phyloP scores from a whole-genome alignment of 1,140 invertebrate species.

The Drosophila lini region DNA sequence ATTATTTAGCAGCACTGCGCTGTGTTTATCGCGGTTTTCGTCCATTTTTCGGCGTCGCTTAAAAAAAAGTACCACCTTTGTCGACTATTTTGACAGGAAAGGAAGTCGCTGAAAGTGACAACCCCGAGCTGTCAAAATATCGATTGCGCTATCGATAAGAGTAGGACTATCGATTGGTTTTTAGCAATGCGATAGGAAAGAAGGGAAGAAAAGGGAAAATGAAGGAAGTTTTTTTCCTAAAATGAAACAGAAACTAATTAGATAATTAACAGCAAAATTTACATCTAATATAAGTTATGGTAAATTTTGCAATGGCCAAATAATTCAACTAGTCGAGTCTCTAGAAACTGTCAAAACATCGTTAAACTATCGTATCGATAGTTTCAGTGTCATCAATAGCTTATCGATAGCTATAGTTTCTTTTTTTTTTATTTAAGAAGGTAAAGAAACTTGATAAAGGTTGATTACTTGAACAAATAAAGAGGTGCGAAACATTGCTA shows the following conservation, averaged over 20 bases:
- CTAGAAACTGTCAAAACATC: background rate
- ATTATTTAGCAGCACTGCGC: constrained; percentile 51
- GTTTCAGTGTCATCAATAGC: background rate
- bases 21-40: constrained; percentile 45
- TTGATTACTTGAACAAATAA: too few relatives aligned
- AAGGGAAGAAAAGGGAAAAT: too few relatives aligned
- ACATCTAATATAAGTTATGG: too few relatives aligned
- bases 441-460: too few relatives aligned
- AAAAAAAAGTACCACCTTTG: constrained; percentile 78
- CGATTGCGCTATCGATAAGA: constrained; percentile 1
- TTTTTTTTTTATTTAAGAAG: background rate
- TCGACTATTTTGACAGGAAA: constrained; percentile 84
- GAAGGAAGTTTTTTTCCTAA: too few relatives aligned
- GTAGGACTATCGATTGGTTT: background rate
- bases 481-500: too few relatives aligned
- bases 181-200: background rate
- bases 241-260: background rate
- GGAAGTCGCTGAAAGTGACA: constrained; percentile 59
- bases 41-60: constrained; percentile 46
- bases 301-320: too few relatives aligned
- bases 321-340: too few relatives aligned
- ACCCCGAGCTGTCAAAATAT: constrained; percentile 26
- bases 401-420: too few relatives aligned
- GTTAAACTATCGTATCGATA: background rate
- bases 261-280: background rate